phyloP scores from a whole-genome alignment of 2,113 vertebrate genomes.

The Cyprichromis sp. region DNA sequence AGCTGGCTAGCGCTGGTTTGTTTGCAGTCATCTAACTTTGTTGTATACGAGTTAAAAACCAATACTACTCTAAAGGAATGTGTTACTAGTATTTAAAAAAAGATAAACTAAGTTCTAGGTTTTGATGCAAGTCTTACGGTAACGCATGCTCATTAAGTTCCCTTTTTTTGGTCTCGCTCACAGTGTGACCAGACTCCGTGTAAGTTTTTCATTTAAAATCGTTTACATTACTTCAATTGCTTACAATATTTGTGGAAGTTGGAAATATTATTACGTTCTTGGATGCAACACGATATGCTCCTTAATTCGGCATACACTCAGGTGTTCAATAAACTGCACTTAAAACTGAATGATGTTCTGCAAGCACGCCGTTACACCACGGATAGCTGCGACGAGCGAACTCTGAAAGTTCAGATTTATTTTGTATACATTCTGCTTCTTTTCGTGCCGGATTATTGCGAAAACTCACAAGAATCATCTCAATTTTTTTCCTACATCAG shows the following conservation, averaged over 20 bases:
- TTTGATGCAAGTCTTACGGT: not conserved
- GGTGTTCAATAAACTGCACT: fast-evolving
- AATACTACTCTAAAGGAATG: not conserved
- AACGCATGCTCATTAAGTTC: not conserved
- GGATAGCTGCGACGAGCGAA: fast-evolving
- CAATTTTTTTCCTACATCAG: fast-evolving
- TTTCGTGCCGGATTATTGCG: not conserved
- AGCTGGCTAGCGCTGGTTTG: conserved; percentile 18
- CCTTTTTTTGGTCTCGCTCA: not conserved
- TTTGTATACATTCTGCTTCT: fast-evolving
- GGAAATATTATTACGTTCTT: fast-evolving
- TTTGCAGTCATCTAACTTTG: not conserved
- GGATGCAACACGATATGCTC: fast-evolving
- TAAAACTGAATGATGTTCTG: not conserved
- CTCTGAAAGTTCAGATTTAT: not conserved
- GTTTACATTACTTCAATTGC: not conserved
- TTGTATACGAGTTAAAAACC: not conserved
- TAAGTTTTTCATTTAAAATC: not conserved
- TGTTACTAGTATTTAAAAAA: not conserved
- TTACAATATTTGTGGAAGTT: not conserved
- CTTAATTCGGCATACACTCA: not conserved
- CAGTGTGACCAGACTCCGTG: not conserved
- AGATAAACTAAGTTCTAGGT: too few species aligned
- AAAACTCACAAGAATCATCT: not conserved
- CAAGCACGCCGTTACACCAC: not conserved